These are phyloP conservation scores for Elephantulus edwardii DNA, from an alignment of 2,113 vertebrate genomes.

Conservation along the genomic window DNA sequence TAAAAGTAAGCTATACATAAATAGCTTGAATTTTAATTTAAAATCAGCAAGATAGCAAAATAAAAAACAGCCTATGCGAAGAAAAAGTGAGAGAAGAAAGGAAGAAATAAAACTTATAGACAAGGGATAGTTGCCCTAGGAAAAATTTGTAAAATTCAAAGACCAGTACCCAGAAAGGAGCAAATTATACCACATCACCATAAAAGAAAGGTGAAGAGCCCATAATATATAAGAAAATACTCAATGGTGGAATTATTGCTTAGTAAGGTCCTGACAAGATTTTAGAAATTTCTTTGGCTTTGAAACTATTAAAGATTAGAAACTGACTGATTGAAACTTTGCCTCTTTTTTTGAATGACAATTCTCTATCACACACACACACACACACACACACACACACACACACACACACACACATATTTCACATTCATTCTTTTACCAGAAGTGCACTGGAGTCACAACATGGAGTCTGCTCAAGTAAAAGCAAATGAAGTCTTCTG, in stretches of 20 bases:
- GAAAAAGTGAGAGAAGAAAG: background rate
- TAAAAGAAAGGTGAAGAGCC: background rate
- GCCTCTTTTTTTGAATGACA: background rate
- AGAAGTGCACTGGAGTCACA: background rate
- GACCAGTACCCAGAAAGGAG: background rate
- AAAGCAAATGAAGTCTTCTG: no score
- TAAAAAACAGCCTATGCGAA: background rate
- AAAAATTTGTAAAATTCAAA: constrained; percentile 10
- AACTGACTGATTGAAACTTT: background rate
- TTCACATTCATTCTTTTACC: background rate
- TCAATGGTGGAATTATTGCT: background rate
- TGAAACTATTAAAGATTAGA: background rate
- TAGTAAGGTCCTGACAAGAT: background rate
- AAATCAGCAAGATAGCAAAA: background rate
- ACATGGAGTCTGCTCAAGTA: no score
- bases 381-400: background rate
- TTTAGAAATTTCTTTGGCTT: background rate
- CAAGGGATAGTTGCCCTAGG: background rate
- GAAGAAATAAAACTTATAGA: background rate
- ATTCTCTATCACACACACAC: background rate
- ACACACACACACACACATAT: background rate
- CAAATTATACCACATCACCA: background rate
- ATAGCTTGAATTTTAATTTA: background rate
- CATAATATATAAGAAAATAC: background rate
- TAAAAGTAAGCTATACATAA: background rate